Percentiles rank a stretch among this genome's conserved stretches.
phyloP scores from a whole-genome alignment of 2,888 invertebrate genomes.

The Villa cingulata region DNA sequence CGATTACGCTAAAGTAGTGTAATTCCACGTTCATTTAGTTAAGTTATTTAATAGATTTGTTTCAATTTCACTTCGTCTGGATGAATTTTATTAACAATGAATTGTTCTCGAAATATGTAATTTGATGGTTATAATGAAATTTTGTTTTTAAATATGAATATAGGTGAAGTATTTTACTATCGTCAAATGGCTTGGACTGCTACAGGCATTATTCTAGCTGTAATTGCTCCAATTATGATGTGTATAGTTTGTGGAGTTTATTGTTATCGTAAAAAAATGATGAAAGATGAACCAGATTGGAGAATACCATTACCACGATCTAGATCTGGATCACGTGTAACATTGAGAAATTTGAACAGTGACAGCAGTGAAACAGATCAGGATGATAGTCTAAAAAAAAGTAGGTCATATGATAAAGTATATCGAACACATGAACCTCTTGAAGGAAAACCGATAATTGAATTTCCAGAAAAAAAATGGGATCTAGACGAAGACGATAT shows the following conservation, averaged over 20 bases:
- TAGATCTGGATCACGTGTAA: slow-evolving; percentile 42
- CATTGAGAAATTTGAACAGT: slow-evolving; percentile 38
- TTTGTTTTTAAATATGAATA: no score
- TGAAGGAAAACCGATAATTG: slow-evolving; percentile 52
- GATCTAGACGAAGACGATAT: slow-evolving; percentile 56
- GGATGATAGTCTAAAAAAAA: slow-evolving; percentile 46
- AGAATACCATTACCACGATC: slow-evolving; percentile 46
- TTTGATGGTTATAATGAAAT: no score
- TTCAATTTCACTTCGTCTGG: no score
- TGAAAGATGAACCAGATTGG: slow-evolving; percentile 44
- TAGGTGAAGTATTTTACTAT: slow-evolving; percentile 54
- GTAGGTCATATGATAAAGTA: slow-evolving; percentile 62
- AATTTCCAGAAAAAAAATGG: slow-evolving; percentile 70
- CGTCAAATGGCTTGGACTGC: slow-evolving; percentile 60
- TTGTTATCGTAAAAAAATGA: slow-evolving; percentile 49
- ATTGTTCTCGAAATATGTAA: no score
- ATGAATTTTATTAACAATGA: no score
- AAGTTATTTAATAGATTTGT: no score
- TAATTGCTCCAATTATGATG: slow-evolving; percentile 50
- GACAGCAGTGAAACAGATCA: slow-evolving; percentile 43
- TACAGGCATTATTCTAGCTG: slow-evolving; percentile 56
- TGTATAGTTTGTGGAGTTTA: slow-evolving; percentile 48
- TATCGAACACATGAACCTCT: slow-evolving; percentile 78
- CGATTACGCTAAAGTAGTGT: no score
- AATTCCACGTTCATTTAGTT: no score